Percentiles rank a stretch among this genome's conserved stretches.
Conservation (phyloP, 2,797 vertebrate species). For the Leptoclinus maculatus region DNA sequence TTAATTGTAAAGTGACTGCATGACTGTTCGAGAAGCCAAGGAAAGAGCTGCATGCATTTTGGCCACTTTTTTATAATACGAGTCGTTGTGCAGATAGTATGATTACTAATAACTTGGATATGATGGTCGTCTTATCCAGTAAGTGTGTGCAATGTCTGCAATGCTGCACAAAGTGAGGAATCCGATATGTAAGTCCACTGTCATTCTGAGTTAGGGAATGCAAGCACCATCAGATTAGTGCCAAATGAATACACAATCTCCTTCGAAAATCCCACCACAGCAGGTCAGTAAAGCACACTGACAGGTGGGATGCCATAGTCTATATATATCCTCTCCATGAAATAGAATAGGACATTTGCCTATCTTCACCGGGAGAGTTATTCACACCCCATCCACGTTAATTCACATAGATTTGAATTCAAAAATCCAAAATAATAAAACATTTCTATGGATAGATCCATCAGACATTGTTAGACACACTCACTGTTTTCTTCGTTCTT, state of each 20-base stretch:
- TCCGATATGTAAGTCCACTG: slow-evolving; percentile 53
- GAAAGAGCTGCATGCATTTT: slow-evolving; percentile 53
- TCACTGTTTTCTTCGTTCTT: background rate
- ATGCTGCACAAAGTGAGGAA: slow-evolving; percentile 61
- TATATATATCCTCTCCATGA: background rate
- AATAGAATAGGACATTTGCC: slow-evolving; percentile 1
- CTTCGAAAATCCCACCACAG: slow-evolving; percentile 42
- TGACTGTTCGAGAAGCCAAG: slow-evolving; percentile 61
- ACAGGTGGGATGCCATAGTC: slow-evolving; percentile 46
- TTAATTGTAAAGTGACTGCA: slow-evolving; percentile 64
- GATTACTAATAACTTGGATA: slow-evolving; percentile 46
- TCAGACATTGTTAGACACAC: background rate
- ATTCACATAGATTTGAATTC: background rate
- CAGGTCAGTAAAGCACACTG: slow-evolving; percentile 21
- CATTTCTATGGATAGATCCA: background rate
- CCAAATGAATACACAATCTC: slow-evolving; percentile 55
- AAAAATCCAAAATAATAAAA: background rate
- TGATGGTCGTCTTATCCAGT: slow-evolving; percentile 44
- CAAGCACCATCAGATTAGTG: slow-evolving; percentile 52
- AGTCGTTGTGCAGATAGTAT: slow-evolving; percentile 54
- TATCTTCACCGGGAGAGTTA: background rate
- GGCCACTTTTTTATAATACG: slow-evolving; percentile 38
- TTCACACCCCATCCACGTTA: slow-evolving; percentile 8
- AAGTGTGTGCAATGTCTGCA: slow-evolving; percentile 51
- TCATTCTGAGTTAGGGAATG: slow-evolving; percentile 66